Evolutionary conservation across 2,797 vertebrate genomes (phyloP).

Genomic region (Aulostomus chinensis): DNA sequence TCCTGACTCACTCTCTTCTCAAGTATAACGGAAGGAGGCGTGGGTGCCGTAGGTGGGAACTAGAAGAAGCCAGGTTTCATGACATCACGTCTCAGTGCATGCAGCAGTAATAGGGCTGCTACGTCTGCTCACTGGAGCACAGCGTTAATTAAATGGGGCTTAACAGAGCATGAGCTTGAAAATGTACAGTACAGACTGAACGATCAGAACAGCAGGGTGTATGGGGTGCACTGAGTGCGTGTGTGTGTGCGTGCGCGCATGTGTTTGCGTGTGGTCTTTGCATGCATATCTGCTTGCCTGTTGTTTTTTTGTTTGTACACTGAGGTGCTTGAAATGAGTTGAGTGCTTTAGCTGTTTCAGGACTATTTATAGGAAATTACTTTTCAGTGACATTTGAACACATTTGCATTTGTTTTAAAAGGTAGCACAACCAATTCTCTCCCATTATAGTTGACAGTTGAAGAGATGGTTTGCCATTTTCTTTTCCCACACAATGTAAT

Average conservation of each 20-base stretch:
- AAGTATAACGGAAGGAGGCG: neutral
- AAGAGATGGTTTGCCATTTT: too few relatives aligned
- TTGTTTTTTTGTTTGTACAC: neutral
- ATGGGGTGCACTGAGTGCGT: neutral
- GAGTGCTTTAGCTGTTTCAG: neutral
- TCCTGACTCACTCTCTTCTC: neutral
- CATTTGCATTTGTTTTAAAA: too few relatives aligned
- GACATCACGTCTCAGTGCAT: neutral
- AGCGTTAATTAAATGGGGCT: slow-evolving; percentile 20
- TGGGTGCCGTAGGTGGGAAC: neutral
- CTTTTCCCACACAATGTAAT: too few relatives aligned
- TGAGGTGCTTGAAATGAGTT: neutral
- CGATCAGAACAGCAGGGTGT: neutral
- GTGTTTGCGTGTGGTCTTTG: slow-evolving; percentile 10
- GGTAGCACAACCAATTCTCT: too few relatives aligned
- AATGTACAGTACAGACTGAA: slow-evolving; percentile 3
- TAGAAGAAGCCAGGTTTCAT: neutral
- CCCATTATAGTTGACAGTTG: too few relatives aligned
- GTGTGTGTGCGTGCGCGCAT: neutral
- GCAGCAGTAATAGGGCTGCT: neutral
- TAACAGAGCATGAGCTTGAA: slow-evolving; percentile 15
- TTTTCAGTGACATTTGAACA: too few relatives aligned
- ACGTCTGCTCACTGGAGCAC: slow-evolving; percentile 19
- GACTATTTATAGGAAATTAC: too few relatives aligned
- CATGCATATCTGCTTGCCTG: slow-evolving; percentile 8